Base-by-base conservation (phyloP, 2,797 vertebrate genomes). In the Poecile montanus region DNA sequence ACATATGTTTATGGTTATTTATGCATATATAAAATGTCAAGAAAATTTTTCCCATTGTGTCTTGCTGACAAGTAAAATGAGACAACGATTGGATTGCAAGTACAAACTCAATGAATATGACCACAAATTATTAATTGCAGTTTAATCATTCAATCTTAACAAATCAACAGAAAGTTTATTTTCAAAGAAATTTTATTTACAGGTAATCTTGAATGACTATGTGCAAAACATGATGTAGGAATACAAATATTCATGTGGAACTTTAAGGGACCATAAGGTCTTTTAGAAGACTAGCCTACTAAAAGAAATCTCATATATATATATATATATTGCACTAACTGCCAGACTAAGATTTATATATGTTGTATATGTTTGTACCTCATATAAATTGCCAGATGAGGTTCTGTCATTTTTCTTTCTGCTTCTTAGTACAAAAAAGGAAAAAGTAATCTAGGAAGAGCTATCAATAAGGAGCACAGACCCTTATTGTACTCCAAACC, bases 381-480 rank as follows among this genome's bases (percentile, higher is more conserved):
- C 62, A 60, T 45, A 82, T 48, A 92, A 75, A 77, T 74, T 89
- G 18, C 25, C n/a, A 90, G 65, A 71, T 51, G 45, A 79, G 32
- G 11, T n/a, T 93, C 63, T 83, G 21, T 32, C 63, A 77, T 85
- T 93, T 92, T 88, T 76, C 63, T 88, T 71, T 86, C 16, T 77
- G 36, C 30, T 92, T 75, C 61, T 80, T 71, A 42, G 20, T 32
- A 57, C n/a, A 92, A 77, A 77, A 77, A 21, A 81, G 22, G 68
- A 86, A 92, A 74, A 91, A 84, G 14, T 40, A 93, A 85, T 80
- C 30, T 84, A 56, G 54, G 47, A 92, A 80, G 58, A 51, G 13
- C 27, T 44, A 88, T 77, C 85, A 80, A 80, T 76, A 91, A 89
- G 61, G 21, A 74, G 38, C n/a, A 61, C 45, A 82, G 22, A 66